Conservation (phyloP, 1,140 invertebrate genomes). For the Solenopsis invicta region DNA sequence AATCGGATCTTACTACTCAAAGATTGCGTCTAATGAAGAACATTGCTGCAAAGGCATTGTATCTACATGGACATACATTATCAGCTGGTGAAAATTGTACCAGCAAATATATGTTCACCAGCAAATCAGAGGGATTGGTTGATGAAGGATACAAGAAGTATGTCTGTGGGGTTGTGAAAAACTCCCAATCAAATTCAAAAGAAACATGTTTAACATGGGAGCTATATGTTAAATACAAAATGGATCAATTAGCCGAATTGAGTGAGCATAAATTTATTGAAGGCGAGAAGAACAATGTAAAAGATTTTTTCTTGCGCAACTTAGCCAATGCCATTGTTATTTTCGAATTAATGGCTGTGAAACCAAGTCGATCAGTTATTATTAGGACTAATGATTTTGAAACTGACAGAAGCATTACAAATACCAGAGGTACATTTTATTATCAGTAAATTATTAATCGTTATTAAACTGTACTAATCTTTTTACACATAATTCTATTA, state of each 20-base stretch:
- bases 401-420: conserved; percentile 82
- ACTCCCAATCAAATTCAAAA: conserved; percentile 84
- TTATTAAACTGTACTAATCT: neutral
- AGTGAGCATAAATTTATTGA: conserved; percentile 84
- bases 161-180: conserved; percentile 87
- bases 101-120: conserved; percentile 83
- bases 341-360: conserved; percentile 90
- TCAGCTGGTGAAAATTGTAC: conserved; percentile 58
- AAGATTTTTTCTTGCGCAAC: conserved; percentile 79
- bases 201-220: conserved; percentile 83
- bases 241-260: conserved; percentile 76
- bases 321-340: conserved; percentile 89
- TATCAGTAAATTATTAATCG: neutral
- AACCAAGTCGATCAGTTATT: conserved; percentile 87
- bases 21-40: conserved; percentile 83
- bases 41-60: conserved; percentile 82
- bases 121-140: conserved; percentile 83
- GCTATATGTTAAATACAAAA: conserved; percentile 81
- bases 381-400: conserved; percentile 80
- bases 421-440: conserved; percentile 77
- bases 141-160: conserved; percentile 74
- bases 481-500: neutral
- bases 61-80: conserved; percentile 77
- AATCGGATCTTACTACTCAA: conserved; percentile 80
- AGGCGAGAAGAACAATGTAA: conserved; percentile 42